Evolutionary conservation across 2,888 invertebrate genomes (phyloP), one percentile per base, ranked within the genome.

Genomic region (Brachylomia viminalis): DNA sequence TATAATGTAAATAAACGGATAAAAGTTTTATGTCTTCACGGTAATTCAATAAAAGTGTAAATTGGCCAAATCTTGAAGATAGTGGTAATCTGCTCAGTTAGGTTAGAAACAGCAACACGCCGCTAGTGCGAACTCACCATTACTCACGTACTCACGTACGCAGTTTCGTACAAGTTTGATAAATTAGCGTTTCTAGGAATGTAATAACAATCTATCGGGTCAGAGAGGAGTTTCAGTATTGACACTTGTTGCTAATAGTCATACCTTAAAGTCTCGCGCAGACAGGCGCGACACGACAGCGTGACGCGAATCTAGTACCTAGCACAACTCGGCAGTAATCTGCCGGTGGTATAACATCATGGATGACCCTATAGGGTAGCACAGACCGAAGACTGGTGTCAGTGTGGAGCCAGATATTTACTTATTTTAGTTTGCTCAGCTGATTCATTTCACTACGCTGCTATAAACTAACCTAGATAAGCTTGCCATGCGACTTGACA

Each of bases 1-100:
- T 17, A 23, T n/a, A 73, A 49, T 42, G 4, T 52, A n/a, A 45
- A 61, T 33, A 45, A 52, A 47, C 49, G 1, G 4, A 49, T 76
- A 20, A 15, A 33, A 72, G 38, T 30, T 59, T 23, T 42, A 38
- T 45, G 15, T 11, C 15, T 66, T 77, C 42, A n/a, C 2, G 6
- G 30, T 61, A 56, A 65, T 27, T 54, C 45, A 80, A 72, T 78
- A 72, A 64, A 77, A 58, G 15, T 64, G 72, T 33, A 30, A 58
- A 52, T 78, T 58, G 17, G 8, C 8, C 42, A 54, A 68, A 42
- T 42, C 15, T 47, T 58, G 17, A 52, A 45, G 64, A 80, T 80
- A 71, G 20, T 13, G 30, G 11, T 64, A 56, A 79, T 68, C 33
- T 8, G 3, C 23, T 27, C n/a, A 17, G 17, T 38, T 30, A 17